phyloP scores from a whole-genome alignment of 1,140 invertebrate species.

The Nasonia vitripennis region DNA sequence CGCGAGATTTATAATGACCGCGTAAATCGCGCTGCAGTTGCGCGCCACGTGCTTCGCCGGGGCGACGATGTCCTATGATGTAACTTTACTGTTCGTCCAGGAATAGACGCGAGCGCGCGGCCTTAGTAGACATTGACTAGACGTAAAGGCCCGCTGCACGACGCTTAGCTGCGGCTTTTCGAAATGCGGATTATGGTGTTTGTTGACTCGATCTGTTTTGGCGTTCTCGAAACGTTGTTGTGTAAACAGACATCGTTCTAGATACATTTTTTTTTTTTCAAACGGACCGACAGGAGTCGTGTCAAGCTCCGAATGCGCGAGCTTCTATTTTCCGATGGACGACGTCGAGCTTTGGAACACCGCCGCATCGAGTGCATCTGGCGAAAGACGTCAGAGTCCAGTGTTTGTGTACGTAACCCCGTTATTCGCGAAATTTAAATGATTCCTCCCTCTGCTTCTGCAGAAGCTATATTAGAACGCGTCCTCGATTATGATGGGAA shows the following conservation, averaged over 20 bases:
- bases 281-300: neutral
- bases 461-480: neutral
- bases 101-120: constrained; percentile 26
- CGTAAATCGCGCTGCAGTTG: neutral
- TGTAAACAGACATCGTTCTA: too few species aligned
- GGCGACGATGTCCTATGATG: constrained; percentile 20
- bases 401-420: constrained; percentile 18
- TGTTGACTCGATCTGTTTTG: too few species aligned
- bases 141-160: neutral
- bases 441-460: neutral
- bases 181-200: neutral
- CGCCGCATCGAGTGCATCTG: neutral
- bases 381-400: neutral
- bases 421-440: neutral
- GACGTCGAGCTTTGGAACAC: too few species aligned
- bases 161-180: neutral
- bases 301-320: neutral
- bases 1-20: neutral
- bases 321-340: too few species aligned
- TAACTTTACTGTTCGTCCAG: constrained; percentile 28
- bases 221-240: too few species aligned
- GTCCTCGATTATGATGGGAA: too few species aligned
- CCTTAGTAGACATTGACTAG: constrained; percentile 40
- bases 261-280: too few species aligned
- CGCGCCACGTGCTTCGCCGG: constrained; percentile 25